phyloP scores from a whole-genome alignment of 2,888 invertebrate species.

The Sphaerophoria rueppellii region DNA sequence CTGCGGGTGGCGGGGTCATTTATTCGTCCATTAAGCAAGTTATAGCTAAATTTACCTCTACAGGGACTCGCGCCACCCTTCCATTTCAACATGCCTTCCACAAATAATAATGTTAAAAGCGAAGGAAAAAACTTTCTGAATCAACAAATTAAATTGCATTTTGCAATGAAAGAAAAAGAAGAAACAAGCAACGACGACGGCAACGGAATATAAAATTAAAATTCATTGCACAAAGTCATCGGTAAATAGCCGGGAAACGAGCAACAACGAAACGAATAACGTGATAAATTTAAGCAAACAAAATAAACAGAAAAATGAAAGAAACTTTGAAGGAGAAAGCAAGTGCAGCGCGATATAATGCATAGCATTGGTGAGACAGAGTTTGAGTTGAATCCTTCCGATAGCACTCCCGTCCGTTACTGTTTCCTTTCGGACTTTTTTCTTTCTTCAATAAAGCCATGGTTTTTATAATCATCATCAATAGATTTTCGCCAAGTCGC shows the following conservation, averaged over 20 bases:
- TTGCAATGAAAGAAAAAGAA: slow-evolving; percentile 53
- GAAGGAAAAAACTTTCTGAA: slow-evolving; percentile 62
- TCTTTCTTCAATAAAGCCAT: background rate
- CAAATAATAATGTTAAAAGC: slow-evolving; percentile 16
- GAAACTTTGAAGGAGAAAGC: background rate
- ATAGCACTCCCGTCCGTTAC: background rate
- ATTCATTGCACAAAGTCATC: slow-evolving; percentile 66
- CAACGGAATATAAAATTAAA: slow-evolving; percentile 54
- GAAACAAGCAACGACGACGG: background rate
- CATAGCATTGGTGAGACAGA: background rate
- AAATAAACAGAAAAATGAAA: background rate
- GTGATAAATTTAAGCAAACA: slow-evolving; percentile 12
- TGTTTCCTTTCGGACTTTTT: background rate
- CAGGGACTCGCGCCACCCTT: background rate
- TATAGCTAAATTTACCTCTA: too few species aligned
- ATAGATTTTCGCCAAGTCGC: background rate
- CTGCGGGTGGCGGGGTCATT: too few species aligned
- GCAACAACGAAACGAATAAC: slow-evolving; percentile 54
- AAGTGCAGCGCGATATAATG: slow-evolving; percentile 15
- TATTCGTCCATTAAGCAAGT: too few species aligned
- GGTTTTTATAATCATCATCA: background rate
- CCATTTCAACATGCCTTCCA: background rate
- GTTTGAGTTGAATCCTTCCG: slow-evolving; percentile 2
- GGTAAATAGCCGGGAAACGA: slow-evolving; percentile 60
- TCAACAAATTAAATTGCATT: slow-evolving; percentile 72